Conservation (phyloP, 2,113 vertebrate genomes). For the Rhegmatorhina hoffmannsi region DNA sequence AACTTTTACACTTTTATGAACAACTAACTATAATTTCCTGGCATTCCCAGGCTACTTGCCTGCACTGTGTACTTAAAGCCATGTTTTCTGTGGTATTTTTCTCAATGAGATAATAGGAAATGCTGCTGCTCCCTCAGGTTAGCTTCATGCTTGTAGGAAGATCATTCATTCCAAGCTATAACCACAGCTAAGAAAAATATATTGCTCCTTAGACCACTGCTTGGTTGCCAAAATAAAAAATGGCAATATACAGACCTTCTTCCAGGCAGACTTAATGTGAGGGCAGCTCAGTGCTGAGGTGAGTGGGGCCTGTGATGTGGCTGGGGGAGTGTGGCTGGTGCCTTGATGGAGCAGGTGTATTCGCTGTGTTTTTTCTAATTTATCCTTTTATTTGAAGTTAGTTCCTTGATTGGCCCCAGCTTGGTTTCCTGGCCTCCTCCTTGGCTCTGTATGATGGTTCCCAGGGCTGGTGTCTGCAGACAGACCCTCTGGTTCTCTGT, state of each 20-base stretch:
- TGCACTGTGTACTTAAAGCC: background rate
- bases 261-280: background rate
- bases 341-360: background rate
- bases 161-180: constrained; percentile 31
- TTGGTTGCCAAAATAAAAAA: background rate
- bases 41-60: background rate
- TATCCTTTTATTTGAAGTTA: background rate
- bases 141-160: background rate
- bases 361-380: background rate
- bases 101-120: background rate
- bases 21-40: background rate
- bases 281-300: background rate
- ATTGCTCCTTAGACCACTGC: background rate
- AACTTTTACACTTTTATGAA: background rate
- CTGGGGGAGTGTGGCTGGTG: background rate
- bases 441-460: background rate
- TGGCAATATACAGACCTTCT: background rate
- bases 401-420: background rate
- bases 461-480: background rate
- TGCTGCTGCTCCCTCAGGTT: background rate
- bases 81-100: background rate
- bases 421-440: background rate
- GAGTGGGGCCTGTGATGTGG: fast-evolving
- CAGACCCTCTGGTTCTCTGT: background rate
- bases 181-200: constrained; percentile 22